phyloP scores from a whole-genome alignment of 1,140 invertebrate genomes.

The Caerostris extrusa region DNA sequence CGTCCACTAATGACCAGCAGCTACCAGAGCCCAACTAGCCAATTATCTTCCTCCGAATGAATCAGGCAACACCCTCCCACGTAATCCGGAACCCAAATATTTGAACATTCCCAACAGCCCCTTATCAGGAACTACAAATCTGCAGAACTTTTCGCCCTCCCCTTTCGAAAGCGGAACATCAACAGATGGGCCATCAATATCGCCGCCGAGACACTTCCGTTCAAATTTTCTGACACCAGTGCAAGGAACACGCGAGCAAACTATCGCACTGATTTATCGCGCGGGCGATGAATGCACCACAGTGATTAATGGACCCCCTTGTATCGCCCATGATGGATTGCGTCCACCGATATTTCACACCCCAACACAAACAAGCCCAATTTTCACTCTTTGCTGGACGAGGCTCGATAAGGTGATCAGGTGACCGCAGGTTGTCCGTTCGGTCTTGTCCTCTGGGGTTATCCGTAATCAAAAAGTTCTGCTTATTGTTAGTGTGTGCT shows the following conservation, averaged over 20 bases:
- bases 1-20: too few species aligned
- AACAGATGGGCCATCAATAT: conserved; percentile 60
- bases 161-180: neutral
- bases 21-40: too few species aligned
- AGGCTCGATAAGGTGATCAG: conserved; percentile 23
- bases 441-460: neutral
- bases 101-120: neutral
- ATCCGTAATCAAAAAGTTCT: neutral
- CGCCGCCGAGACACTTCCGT: neutral
- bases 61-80: neutral
- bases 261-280: conserved; percentile 32
- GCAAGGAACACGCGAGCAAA: conserved; percentile 26
- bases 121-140: conserved; percentile 18
- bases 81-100: neutral
- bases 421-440: neutral
- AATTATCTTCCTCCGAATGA: neutral
- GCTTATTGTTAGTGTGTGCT: neutral
- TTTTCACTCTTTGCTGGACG: conserved; percentile 52
- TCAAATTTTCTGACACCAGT: conserved; percentile 29
- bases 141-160: neutral
- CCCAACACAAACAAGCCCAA: neutral
- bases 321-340: conserved; percentile 45
- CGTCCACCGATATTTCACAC: conserved; percentile 38
- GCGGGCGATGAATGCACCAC: neutral
- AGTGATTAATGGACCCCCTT: conserved; percentile 32